Conservation (phyloP, 2,797 vertebrate species). For the Pelodytes ibericus region DNA sequence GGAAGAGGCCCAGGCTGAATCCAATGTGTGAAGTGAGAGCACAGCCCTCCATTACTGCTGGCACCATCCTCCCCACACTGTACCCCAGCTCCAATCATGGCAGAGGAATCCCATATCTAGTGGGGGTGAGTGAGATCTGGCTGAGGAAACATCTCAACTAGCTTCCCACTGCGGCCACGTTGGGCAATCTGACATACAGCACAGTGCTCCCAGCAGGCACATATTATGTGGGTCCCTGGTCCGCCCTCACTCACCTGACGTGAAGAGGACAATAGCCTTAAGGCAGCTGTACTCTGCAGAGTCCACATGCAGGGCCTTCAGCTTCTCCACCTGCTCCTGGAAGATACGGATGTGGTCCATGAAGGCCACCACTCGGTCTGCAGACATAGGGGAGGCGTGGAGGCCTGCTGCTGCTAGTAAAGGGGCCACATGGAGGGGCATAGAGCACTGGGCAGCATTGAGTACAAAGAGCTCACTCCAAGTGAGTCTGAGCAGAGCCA, state of each 20-base stretch:
- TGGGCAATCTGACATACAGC: not conserved
- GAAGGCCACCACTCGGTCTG: constrained; percentile 97
- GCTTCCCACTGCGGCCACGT: constrained; percentile 22
- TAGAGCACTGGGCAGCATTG: constrained; percentile 96
- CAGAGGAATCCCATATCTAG: constrained; percentile 34
- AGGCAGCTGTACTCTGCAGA: constrained; percentile 98
- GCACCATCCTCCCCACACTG: constrained; percentile 21
- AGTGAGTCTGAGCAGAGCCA: constrained; percentile 94
- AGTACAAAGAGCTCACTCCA: constrained; percentile 99
- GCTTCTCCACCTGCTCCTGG: constrained; percentile 99
- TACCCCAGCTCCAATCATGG: constrained; percentile 31
- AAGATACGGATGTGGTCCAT: constrained; percentile 99
- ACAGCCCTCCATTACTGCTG: constrained; percentile 20
- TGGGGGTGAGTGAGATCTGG: constrained; percentile 21
- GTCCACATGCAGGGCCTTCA: constrained; percentile 96
- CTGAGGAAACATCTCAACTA: constrained; percentile 35
- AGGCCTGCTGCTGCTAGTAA: constrained; percentile 95
- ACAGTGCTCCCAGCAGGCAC: constrained; percentile 1
- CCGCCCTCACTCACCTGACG: constrained; percentile 90
- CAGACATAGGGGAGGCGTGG: constrained; percentile 97
- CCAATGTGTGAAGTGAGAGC: constrained; percentile 27
- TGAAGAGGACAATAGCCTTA: constrained; percentile 98
- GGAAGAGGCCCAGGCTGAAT: not conserved
- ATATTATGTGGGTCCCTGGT: too few species aligned
- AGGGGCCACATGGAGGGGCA: constrained; percentile 97